Evolutionary conservation across 1,140 invertebrate species (phyloP), one percentile per base, ranked within the genome.

Genomic region (Gonatopus flavifemur): DNA sequence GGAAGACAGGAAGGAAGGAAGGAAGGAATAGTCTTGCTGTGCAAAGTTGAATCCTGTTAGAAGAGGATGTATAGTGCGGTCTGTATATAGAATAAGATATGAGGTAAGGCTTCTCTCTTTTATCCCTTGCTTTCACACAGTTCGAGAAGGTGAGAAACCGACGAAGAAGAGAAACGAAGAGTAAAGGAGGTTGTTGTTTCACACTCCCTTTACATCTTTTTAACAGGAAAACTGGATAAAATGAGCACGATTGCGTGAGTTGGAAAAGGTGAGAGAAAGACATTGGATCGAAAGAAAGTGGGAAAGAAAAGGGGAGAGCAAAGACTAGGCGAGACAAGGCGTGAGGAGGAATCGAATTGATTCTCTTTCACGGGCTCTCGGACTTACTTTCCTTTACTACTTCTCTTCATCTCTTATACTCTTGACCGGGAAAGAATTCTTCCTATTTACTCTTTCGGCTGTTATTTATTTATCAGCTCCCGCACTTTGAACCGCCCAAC

Each of bases 321-420:
- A 55, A 61, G 59, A 59, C 59, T 56, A 31, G 37, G 42, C 52
- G 42, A 55, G 42, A 57, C 43, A 61, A 58, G 55, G 50, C 55
- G 49, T 42, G 62, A n/a, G n/a, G n/a, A n/a, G 59, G 58, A 75
- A 75, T 75, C 67, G 69, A 78, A 78, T 78, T 78, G 74, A 76
- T 78, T 77, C 67, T 65, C 68, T 70, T 76, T 76, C 72, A 76
- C 64, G 67, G 64, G 44, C 55, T 66, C 55, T 54, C 62, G 59
- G n/a, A n/a, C n/a, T 70, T 69, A 67, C 64, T 65, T 64, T 64
- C 52, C 63, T 72, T 69, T 64, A 64, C 66, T 55, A 53, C 57
- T 42, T 49, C n/a, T n/a, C 21, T 35, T 41, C 32, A 52, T 55
- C 50, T 56, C 48, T 53, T 40, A n/a, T n/a, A 59, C 68, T 70